A percentile compares a stretch with the other conserved stretches of the same genome.
phyloP scores from a whole-genome alignment of 2,888 invertebrate species.

The Scaptomyza polygonia region DNA sequence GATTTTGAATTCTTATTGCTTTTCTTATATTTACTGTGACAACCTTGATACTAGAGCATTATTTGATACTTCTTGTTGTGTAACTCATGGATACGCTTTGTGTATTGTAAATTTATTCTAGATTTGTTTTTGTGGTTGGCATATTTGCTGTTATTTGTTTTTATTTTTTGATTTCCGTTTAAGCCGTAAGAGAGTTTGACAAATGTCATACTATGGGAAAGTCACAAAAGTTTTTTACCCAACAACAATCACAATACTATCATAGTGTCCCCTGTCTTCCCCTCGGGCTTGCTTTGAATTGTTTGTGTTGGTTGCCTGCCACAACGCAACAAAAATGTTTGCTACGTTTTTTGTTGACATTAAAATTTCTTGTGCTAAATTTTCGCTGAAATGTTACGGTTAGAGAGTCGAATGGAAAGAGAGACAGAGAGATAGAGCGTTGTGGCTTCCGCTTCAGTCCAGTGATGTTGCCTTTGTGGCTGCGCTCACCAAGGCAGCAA shows the following conservation, averaged over 20 bases:
- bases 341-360: slow-evolving; percentile 55
- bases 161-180: slow-evolving; percentile 6
- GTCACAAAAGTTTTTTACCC: slow-evolving; percentile 26
- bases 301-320: slow-evolving; percentile 16
- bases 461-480: slow-evolving; percentile 40
- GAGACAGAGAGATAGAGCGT: background rate
- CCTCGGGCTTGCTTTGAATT: slow-evolving; percentile 30
- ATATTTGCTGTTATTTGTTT: no score
- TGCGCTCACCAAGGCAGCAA: slow-evolving; percentile 55
- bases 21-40: no score
- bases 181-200: slow-evolving; percentile 35
- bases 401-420: background rate
- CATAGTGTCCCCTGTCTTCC: slow-evolving; percentile 8
- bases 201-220: slow-evolving; percentile 49
- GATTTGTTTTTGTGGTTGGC: slow-evolving; percentile 2
- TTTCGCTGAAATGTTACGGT: slow-evolving; percentile 63
- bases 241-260: slow-evolving; percentile 35
- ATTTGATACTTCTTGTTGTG: background rate
- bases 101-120: background rate
- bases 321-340: slow-evolving; percentile 31
- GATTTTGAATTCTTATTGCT: background rate
- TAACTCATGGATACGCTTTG: background rate
- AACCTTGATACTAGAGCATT: background rate
- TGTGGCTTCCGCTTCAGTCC: slow-evolving; percentile 15
- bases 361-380: slow-evolving; percentile 67